A percentile compares a stretch with the other conserved stretches of the same genome.
Conservation (phyloP, 92 coral and sea anemone species). For the Porites cylindrica region DNA sequence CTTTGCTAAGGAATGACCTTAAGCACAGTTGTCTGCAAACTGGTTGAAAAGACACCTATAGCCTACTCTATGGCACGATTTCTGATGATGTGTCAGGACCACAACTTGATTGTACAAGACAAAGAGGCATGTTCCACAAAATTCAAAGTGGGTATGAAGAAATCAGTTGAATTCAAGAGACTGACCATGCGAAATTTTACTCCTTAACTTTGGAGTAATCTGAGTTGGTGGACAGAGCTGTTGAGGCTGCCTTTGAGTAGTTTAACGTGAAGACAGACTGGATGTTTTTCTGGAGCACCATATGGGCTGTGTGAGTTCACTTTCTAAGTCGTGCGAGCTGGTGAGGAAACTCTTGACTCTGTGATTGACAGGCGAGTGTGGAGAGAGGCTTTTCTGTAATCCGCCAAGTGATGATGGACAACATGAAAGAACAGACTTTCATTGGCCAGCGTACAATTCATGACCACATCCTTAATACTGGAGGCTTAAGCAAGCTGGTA, state of each 20-base stretch:
- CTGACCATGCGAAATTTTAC: constrained; percentile 49
- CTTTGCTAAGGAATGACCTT: neutral
- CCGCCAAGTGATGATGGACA: constrained; percentile 57
- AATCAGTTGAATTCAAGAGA: constrained; percentile 57
- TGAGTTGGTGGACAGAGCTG: constrained; percentile 53
- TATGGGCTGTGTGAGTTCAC: constrained; percentile 45
- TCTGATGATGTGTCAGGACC: constrained; percentile 47
- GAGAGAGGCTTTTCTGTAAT: constrained; percentile 60
- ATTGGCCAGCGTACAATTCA: constrained; percentile 48
- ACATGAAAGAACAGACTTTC: constrained; percentile 51
- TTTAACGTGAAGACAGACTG: constrained; percentile 4
- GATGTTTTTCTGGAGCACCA: constrained; percentile 56
- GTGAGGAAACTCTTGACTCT: constrained; percentile 10
- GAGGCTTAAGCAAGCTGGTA: constrained; percentile 20
- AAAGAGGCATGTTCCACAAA: constrained; percentile 36
- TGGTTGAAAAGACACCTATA: constrained; percentile 58
- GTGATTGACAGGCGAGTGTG: constrained; percentile 40
- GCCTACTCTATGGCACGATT: constrained; percentile 59
- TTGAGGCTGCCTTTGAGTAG: constrained; percentile 38
- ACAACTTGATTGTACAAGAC: constrained; percentile 16
- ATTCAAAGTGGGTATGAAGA: constrained; percentile 43
- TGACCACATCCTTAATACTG: constrained; percentile 45
- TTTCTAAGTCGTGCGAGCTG: constrained; percentile 33
- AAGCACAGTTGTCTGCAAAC: constrained; percentile 45
- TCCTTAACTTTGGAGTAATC: constrained; percentile 48